Percentiles rank a stretch among this genome's conserved stretches.
These are phyloP conservation scores for Drosophila melanogaster DNA, from an alignment of 1,140 invertebrate species.

Conservation along the genomic window DNA sequence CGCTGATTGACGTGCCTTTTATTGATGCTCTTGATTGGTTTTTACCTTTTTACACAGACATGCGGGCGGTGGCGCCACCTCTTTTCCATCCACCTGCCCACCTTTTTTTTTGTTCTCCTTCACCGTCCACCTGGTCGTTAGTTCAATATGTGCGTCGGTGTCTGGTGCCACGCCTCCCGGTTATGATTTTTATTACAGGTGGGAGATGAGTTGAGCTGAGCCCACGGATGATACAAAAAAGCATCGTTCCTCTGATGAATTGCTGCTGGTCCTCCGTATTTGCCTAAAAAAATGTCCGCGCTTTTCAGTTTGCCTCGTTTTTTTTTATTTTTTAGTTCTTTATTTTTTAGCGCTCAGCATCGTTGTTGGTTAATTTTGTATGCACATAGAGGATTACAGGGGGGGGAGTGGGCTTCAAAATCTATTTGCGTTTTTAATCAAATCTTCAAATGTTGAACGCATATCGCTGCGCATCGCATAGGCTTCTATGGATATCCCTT, in stretches of 20 bases:
- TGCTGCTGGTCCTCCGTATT: slow-evolving; percentile 54
- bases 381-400: slow-evolving; percentile 45
- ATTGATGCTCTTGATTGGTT: slow-evolving; percentile 84
- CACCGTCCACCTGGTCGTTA: slow-evolving; percentile 53
- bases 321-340: not conserved
- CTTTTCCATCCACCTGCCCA: not conserved
- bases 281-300: slow-evolving; percentile 58
- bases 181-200: slow-evolving; percentile 84
- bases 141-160: slow-evolving; percentile 76
- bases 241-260: slow-evolving; percentile 55
- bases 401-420: slow-evolving; percentile 4
- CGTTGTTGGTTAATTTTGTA: slow-evolving; percentile 71
- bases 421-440: slow-evolving; percentile 82
- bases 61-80: slow-evolving; percentile 27
- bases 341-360: slow-evolving; percentile 2
- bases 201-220: slow-evolving; percentile 32
- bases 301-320: slow-evolving; percentile 11
- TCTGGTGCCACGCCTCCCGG: slow-evolving; percentile 48
- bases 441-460: slow-evolving; percentile 59
- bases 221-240: slow-evolving; percentile 25
- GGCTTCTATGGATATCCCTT: slow-evolving; percentile 30
- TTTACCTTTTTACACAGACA: slow-evolving; percentile 75
- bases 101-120: not conserved
- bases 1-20: slow-evolving; percentile 83
- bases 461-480: slow-evolving; percentile 38